Conservation (phyloP, 1,140 invertebrate species). For the Caenorhabditis tropicalis region DNA sequence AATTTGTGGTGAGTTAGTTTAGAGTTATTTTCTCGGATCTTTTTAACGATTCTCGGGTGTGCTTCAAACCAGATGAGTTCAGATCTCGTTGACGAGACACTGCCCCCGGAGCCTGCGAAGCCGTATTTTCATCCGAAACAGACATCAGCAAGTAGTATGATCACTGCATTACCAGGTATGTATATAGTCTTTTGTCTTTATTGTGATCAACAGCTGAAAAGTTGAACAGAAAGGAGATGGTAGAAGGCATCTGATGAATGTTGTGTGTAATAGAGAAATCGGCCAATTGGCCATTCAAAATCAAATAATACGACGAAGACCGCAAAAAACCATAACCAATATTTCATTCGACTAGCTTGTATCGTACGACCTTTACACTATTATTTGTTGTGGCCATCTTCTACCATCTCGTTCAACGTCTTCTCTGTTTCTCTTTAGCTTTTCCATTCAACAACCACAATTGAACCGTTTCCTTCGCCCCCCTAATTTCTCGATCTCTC, state of each 20-base stretch:
- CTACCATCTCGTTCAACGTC: neutral
- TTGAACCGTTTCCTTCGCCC: neutral
- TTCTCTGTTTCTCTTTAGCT: neutral
- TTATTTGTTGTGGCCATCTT: constrained; percentile 32
- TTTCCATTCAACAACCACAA: neutral
- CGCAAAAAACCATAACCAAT: constrained; percentile 18
- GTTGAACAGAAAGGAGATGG: neutral
- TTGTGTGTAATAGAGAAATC: neutral
- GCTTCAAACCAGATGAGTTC: constrained; percentile 1
- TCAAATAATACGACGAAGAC: neutral
- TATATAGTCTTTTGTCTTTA: neutral
- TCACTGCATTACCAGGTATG: constrained; percentile 17
- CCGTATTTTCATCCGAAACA: neutral
- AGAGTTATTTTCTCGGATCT: neutral
- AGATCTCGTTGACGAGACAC: neutral
- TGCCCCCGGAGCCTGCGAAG: neutral
- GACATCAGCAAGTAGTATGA: constrained; percentile 16
- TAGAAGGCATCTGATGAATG: neutral
- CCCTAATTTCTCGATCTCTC: neutral
- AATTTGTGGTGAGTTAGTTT: constrained; percentile 8
- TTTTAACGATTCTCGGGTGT: neutral
- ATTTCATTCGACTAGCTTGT: constrained; percentile 12
- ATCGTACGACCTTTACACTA: constrained; percentile 31
- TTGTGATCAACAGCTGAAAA: neutral
- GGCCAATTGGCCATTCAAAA: neutral